Base-by-base conservation (phyloP, 2,888 invertebrate genomes). In the Trilocha varians region DNA sequence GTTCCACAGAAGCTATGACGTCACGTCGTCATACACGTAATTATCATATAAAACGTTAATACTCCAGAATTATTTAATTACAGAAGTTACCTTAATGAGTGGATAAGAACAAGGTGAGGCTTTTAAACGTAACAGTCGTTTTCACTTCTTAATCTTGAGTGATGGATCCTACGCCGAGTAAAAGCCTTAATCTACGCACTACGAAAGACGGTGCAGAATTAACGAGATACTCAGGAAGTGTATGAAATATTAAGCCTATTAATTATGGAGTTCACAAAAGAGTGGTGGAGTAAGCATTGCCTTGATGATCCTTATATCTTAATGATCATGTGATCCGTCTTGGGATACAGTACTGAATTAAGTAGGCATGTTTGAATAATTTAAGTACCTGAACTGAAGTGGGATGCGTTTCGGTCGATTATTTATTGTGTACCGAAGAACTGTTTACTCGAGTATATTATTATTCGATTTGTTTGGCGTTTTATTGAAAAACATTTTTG, bases 261-360 rank as follows among this genome's bases (percentile, higher is more conserved):
- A 42, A 51, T 51, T 47, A 46, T 40, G 14, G 32, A 44, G 40
- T 42, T 44, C 41, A 51, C 45, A 47, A 46, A 49, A 47, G 45
- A 46, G 36, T 45, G 38, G 42, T 41, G 14, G 25, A 34, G 41
- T 44, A 45, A 41, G 44, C 45, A 43, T 46, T 59, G 61, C 59
- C 59, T 67, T 58, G 60, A 65, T 60, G 59, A 57, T 57, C 55
- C 60, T 54, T 46, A 64, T 65, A 62, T 68, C 70, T 65, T 77
- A 76, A 78, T 72, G 76, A 76, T 71, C 63, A 56, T 70, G 60
- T 73, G 73, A 77, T 70, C 69, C 61, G 53, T 59, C 62, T 64
- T 68, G 8, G 25, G 25, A 25, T 25, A 9, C 25, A 6, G 25
- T 50, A 52, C 56, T 50, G 48, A 25, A 25, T 25, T 25, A 25